Conservation (phyloP, 2,888 invertebrate species). For the Melikaiella ostensackeni region DNA sequence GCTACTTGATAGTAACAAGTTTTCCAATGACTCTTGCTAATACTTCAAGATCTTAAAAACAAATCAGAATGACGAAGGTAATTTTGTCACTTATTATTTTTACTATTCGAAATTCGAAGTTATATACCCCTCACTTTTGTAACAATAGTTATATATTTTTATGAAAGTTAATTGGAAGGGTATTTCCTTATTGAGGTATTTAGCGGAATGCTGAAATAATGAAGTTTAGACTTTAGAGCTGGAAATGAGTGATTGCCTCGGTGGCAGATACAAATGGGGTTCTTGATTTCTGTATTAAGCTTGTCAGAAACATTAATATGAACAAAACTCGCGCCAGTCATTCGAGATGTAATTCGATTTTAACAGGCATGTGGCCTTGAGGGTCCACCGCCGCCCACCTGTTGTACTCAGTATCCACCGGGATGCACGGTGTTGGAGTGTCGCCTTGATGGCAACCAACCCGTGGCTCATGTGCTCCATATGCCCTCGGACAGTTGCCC, state of each 20-base stretch:
- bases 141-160: too few relatives aligned
- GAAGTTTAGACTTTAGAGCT: not conserved
- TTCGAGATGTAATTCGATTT: slow-evolving; percentile 59
- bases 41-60: not conserved
- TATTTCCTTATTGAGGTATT: not conserved
- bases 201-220: not conserved
- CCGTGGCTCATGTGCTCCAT: slow-evolving; percentile 62
- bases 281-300: not conserved
- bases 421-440: slow-evolving; percentile 63
- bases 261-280: not conserved
- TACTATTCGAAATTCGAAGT: too few relatives aligned
- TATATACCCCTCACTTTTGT: too few relatives aligned
- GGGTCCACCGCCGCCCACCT: slow-evolving; percentile 52
- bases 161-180: not conserved
- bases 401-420: slow-evolving; percentile 57
- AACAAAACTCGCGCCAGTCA: not conserved
- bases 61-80: slow-evolving; percentile 5
- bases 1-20: not conserved
- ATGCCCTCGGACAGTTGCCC: slow-evolving; percentile 51
- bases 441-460: slow-evolving; percentile 61
- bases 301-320: not conserved
- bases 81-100: not conserved
- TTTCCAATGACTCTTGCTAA: not conserved
- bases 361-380: slow-evolving; percentile 53
- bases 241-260: not conserved